A percentile compares a stretch with the other conserved stretches of the same genome.
phyloP scores from a whole-genome alignment of 2,113 vertebrate species.

The Machaerirhynchus nigripectus region DNA sequence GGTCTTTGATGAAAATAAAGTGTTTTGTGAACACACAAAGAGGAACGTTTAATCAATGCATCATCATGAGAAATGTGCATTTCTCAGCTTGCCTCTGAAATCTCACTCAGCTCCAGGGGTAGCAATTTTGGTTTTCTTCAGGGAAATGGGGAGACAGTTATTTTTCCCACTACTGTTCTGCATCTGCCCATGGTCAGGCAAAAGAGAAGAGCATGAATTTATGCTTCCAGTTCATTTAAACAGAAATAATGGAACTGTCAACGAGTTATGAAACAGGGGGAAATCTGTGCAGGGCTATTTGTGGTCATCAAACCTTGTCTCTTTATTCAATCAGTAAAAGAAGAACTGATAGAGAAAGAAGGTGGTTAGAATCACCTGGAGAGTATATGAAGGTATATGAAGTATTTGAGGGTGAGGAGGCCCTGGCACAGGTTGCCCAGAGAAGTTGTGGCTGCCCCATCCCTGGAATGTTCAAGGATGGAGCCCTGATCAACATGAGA shows the following conservation, averaged over 20 bases:
- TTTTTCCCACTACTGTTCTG: background rate
- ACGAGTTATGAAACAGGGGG: background rate
- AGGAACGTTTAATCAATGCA: background rate
- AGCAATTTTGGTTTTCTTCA: background rate
- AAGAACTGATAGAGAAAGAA: background rate
- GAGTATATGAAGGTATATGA: background rate
- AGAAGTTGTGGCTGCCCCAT: background rate
- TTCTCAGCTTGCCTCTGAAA: background rate
- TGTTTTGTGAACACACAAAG: background rate
- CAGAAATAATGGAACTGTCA: constrained; percentile 15
- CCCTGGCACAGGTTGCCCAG: background rate
- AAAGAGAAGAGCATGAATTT: background rate
- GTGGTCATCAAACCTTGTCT: background rate
- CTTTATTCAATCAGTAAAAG: background rate
- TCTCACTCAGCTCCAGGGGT: background rate
- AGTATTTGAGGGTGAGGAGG: fast-evolving
- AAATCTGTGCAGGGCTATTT: background rate
- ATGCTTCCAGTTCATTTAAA: background rate
- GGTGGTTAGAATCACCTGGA: background rate
- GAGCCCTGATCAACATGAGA: background rate
- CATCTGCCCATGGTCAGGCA: background rate
- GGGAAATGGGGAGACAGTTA: background rate
- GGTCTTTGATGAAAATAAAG: background rate
- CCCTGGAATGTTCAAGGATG: fast-evolving
- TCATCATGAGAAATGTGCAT: background rate